A percentile compares a stretch with the other conserved stretches of the same genome.
Evolutionary conservation across 2,113 vertebrate species (phyloP).

Genomic region (Sorex araneus): DNA sequence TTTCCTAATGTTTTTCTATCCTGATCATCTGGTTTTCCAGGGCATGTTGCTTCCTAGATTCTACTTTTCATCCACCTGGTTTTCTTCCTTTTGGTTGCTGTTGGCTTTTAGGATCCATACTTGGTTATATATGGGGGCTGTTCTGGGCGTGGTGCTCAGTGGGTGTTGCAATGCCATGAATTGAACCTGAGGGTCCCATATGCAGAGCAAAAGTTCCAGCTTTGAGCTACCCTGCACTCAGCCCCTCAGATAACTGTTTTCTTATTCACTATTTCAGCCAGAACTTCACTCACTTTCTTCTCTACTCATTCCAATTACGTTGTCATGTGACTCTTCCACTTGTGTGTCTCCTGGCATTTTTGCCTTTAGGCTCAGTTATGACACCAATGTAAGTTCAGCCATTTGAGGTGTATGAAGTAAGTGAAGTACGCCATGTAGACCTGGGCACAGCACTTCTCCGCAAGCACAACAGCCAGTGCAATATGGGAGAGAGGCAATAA

Average conservation of each 20-base stretch:
- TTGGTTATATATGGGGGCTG: no score
- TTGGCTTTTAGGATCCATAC: no score
- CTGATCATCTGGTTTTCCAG: background rate
- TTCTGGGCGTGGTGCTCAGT: no score
- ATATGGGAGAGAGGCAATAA: conserved; percentile 26
- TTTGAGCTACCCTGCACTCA: no score
- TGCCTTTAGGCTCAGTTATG: background rate
- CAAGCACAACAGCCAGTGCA: background rate
- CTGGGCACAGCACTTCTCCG: background rate
- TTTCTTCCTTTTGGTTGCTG: no score
- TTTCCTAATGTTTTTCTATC: background rate
- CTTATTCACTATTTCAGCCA: conserved; percentile 20
- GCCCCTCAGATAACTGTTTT: background rate
- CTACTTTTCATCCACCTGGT: background rate
- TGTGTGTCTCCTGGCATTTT: background rate
- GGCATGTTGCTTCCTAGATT: conserved; percentile 1
- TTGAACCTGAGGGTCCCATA: no score
- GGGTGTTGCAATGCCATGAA: no score
- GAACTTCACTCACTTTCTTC: background rate
- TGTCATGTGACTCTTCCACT: background rate
- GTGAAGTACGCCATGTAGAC: background rate
- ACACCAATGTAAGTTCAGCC: background rate
- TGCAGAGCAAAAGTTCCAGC: no score
- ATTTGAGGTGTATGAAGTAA: background rate
- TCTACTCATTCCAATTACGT: background rate